Evolutionary conservation across 2,888 invertebrate species (phyloP), one percentile per base, ranked within the genome.

Genomic region (Brachyptera risi): DNA sequence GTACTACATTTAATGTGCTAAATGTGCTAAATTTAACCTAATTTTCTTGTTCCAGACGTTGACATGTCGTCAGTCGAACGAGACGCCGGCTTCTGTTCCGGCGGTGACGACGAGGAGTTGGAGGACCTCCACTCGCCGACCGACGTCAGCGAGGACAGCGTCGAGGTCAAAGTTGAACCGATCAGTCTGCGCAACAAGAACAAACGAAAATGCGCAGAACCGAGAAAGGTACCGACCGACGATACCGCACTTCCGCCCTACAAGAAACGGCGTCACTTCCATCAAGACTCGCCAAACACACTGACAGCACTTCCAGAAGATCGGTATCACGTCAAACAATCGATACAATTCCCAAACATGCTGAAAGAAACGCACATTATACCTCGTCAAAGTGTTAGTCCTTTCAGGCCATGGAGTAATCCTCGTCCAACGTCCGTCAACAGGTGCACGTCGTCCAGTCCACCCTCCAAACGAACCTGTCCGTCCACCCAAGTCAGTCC

Each of bases 41-140:
- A n/a, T 35, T 54, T 9, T 17, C 1, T 54, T 54, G 37, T 54
- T 54, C 9, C 54, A 54, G 54, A 54, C 31, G 37, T 31, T 23
- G 35, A 54, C 54, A 37, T 54, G 37, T 17, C 54, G 54, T 35
- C 54, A 9, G 11, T 54, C 19, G 54, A 54, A 23, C 3, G 54
- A 37, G 54, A 54, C 71, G 86, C 87, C 3, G 88, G 86, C 54
- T 87, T 88, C 73, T 87, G 86, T 65, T 87, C 87, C 1, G 87
- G 86, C 1, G 87, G 83, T 0, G 78, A 77, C 62, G 75, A 76
- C 63, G 73, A 73, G 63, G 74, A 76, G 65, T 68, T 73, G 72
- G 65, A 65, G 17, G 78, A 76, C 3, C 72, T 82, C 4, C 80
- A 80, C 63, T 84, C 83, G n/a, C 83, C 84, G 24, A 83, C 83